Base-by-base conservation (phyloP, 2,113 vertebrate genomes). In the Zosterops borbonicus region DNA sequence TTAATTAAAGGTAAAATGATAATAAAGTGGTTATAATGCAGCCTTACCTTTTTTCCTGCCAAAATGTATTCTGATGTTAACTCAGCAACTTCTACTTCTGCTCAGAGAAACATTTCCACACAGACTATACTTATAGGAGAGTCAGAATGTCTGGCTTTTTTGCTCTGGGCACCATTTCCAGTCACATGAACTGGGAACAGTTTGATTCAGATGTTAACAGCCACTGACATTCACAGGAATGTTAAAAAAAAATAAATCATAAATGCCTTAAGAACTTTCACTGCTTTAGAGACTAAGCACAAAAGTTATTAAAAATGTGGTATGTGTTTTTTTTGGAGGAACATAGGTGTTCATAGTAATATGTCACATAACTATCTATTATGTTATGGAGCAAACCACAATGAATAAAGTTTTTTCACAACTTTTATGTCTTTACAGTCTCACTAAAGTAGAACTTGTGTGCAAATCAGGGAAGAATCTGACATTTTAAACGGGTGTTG, bases 111-210 rank as follows among this genome's bases (percentile, higher is more conserved):
- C 37, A 67, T 65, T 88, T 95, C 46, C 75, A 80, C 73, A 33
- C 63, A 77, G 92, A 67, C 85, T 50, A 46, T 25, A 90, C 75
- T 97, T 94, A 93, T 64, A 55, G 0, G 4, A 89, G 93, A 92
- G 92, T 85, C 94, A 90, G 83, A 49, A 60, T 63, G 96, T 96
- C 96, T 95, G 94, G 67, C 78, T 91, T 95, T 94, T 96, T 96
- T 83, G 94, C 96, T 95, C 82, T 95, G 90, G 96, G 94, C 95
- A 96, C 63, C 87, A 90, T 95, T 96, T 96, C 93, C 93, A 95
- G 94, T 96, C 96, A 96, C 94, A 93, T 96, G 95, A 83, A 94
- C 90, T 83, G 59, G 59, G 87, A 95, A 78, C 85, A 86, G 83
- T 82, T 94, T 95, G 93, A 94, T 88, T 95, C 93, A 95, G 87